phyloP scores from a whole-genome alignment of 2,797 vertebrate genomes.

The Sarcoramphus papa region DNA sequence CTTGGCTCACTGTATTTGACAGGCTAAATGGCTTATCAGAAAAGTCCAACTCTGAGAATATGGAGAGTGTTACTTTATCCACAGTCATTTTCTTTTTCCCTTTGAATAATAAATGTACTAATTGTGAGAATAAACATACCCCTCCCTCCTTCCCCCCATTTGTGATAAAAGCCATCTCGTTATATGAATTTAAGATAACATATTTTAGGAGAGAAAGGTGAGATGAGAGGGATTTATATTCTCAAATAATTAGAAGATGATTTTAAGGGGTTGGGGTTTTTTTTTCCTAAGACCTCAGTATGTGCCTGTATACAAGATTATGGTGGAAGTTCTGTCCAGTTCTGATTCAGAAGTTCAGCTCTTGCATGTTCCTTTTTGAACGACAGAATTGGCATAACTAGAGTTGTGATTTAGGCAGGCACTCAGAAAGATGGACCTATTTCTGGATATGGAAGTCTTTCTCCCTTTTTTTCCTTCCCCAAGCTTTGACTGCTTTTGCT shows the following conservation, averaged over 20 bases:
- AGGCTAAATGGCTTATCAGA: neutral
- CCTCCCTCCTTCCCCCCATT: neutral
- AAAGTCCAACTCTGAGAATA: neutral
- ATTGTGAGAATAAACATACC: neutral
- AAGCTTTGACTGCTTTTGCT: neutral
- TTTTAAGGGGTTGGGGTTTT: neutral
- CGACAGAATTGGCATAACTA: neutral
- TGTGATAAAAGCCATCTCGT: neutral
- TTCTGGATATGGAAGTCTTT: neutral
- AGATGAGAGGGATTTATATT: neutral
- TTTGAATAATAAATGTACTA: neutral
- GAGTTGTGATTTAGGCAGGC: neutral
- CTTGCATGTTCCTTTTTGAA: neutral
- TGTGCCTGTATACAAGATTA: neutral
- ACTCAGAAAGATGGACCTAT: neutral
- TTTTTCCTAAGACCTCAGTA: neutral
- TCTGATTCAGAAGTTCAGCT: neutral
- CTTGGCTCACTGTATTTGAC: neutral
- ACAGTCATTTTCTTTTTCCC: neutral
- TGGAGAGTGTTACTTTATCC: neutral
- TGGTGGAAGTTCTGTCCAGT: neutral
- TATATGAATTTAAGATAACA: neutral
- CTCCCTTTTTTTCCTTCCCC: neutral
- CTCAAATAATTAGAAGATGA: neutral
- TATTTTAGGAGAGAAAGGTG: neutral